A percentile compares a stretch with the other conserved stretches of the same genome.
Evolutionary conservation across 2,797 vertebrate species (phyloP).

Genomic region (Atherinosoma microstoma): DNA sequence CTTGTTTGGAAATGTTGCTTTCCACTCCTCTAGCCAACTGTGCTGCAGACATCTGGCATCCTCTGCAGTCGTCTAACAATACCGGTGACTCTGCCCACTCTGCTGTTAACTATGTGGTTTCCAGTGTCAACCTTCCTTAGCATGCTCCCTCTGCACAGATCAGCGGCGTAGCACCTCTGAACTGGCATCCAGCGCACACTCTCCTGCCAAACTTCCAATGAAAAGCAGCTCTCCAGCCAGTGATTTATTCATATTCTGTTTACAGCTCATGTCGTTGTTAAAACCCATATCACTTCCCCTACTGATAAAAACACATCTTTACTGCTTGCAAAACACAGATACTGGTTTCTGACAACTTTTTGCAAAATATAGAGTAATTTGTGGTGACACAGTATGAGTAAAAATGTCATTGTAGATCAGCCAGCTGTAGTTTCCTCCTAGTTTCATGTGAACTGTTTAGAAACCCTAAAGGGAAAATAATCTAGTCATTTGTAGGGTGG

Average conservation of each 20-base stretch:
- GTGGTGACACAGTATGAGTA: background rate
- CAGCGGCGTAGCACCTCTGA: slow-evolving; percentile 44
- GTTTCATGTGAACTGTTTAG: background rate
- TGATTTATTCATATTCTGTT: slow-evolving; percentile 75
- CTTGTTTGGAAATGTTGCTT: slow-evolving; percentile 35
- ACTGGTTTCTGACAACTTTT: slow-evolving; percentile 45
- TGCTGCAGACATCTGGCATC: slow-evolving; percentile 40
- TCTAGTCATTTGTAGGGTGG: background rate
- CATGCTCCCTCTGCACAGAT: slow-evolving; percentile 48
- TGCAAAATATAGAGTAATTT: slow-evolving; percentile 43
- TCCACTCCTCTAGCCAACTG: slow-evolving; percentile 25
- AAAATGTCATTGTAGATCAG: background rate
- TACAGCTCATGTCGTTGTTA: slow-evolving; percentile 66
- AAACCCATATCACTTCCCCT: slow-evolving; percentile 52
- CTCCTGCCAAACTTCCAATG: slow-evolving; percentile 65
- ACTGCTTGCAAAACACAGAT: slow-evolving; percentile 36
- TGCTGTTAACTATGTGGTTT: slow-evolving; percentile 54
- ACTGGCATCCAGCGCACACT: slow-evolving; percentile 44
- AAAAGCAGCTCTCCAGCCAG: slow-evolving; percentile 59
- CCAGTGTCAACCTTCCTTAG: slow-evolving; percentile 55
- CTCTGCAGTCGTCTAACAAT: slow-evolving; percentile 36
- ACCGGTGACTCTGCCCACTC: slow-evolving; percentile 35
- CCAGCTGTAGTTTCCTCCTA: background rate
- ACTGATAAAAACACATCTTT: slow-evolving; percentile 50
- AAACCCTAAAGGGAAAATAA: background rate